Evolutionary conservation across 2,113 vertebrate genomes (phyloP).

Genomic region (human): DNA sequence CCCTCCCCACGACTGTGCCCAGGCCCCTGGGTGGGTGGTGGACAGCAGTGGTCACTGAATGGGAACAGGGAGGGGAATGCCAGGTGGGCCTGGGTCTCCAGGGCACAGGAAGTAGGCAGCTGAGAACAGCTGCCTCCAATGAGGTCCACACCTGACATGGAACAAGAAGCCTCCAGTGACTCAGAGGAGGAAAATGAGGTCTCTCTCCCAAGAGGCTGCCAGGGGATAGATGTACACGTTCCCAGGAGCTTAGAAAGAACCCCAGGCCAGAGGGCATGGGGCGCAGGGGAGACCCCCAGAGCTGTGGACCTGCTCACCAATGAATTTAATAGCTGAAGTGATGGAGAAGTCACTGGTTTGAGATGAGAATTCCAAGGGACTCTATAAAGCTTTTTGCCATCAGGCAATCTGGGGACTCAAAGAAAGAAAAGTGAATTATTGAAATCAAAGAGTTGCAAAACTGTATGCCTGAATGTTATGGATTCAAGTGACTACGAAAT

Average conservation of each 20-base stretch:
- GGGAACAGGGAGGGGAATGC: neutral
- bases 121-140: neutral
- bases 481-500: neutral
- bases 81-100: neutral
- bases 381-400: neutral
- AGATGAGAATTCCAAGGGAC: neutral
- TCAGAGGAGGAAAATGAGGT: neutral
- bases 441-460: neutral
- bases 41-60: neutral
- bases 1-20: neutral
- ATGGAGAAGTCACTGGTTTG: neutral
- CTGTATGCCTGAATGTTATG: neutral
- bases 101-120: neutral
- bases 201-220: neutral
- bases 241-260: neutral
- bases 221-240: rapidly evolving
- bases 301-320: neutral
- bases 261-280: no score
- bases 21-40: neutral
- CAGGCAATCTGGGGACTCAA: neutral
- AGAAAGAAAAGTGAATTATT: neutral
- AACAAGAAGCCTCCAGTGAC: neutral
- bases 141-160: neutral
- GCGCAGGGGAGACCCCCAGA: neutral
- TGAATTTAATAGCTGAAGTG: neutral